These are phyloP conservation scores for Cynodonichthys magdalenae DNA, from an alignment of 2,797 vertebrate genomes.

Conservation along the genomic window DNA sequence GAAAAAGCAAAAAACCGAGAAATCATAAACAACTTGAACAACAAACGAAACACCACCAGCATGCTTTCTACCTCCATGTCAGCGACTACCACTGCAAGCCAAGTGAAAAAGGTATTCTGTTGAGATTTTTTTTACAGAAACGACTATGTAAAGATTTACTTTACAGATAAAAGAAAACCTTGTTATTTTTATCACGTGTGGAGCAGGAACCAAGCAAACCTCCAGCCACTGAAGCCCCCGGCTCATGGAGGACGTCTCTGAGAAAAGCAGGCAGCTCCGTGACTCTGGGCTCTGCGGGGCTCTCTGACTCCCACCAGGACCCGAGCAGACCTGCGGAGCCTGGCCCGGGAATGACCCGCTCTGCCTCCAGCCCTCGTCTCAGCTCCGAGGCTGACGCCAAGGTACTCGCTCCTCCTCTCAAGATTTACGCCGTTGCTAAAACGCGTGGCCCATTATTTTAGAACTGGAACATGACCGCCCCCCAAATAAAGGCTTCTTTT, in stretches of 20 bases:
- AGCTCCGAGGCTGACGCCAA: constrained; percentile 80
- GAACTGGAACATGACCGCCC: constrained; percentile 7
- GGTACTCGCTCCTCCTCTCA: constrained; percentile 54
- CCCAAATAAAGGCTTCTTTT: constrained; percentile 37
- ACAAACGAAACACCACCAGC: constrained; percentile 81
- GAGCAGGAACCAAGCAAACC: constrained; percentile 74
- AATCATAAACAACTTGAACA: constrained; percentile 89
- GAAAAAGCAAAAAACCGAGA: constrained; percentile 87
- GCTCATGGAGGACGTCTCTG: constrained; percentile 85
- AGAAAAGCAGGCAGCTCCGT: constrained; percentile 85
- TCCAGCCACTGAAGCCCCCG: constrained; percentile 70
- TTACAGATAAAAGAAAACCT: background rate
- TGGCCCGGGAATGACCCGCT: constrained; percentile 80
- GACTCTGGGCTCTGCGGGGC: constrained; percentile 78
- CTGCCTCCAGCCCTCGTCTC: constrained; percentile 85
- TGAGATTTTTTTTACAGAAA: background rate
- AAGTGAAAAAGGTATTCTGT: constrained; percentile 77
- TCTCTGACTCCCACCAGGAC: constrained; percentile 73
- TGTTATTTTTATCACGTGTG: background rate
- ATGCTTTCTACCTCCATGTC: constrained; percentile 74
- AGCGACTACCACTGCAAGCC: constrained; percentile 63
- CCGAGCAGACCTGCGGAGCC: constrained; percentile 63
- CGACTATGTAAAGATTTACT: background rate
- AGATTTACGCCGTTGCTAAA: constrained; percentile 22
- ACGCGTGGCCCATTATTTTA: constrained; percentile 1